phyloP scores from a whole-genome alignment of 2,113 vertebrate species.

The Rhinolophus ferrumequinum region DNA sequence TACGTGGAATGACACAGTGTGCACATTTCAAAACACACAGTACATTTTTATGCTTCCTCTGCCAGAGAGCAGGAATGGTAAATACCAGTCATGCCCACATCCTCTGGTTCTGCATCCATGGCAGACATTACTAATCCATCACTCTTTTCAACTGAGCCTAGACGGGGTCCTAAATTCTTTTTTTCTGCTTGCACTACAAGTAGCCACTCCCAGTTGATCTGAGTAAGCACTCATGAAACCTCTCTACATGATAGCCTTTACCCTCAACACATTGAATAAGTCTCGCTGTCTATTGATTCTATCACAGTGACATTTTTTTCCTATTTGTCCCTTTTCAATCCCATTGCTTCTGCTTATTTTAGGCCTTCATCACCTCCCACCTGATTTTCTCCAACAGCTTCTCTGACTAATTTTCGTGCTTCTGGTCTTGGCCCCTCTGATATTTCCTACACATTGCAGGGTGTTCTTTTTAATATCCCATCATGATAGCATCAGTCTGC shows the following conservation, averaged over 20 bases:
- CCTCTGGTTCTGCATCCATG: neutral
- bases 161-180: neutral
- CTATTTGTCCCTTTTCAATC: neutral
- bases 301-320: neutral
- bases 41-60: neutral
- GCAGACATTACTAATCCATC: neutral
- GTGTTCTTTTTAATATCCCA: neutral
- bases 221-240: neutral
- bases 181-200: neutral
- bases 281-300: neutral
- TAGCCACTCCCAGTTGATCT: neutral
- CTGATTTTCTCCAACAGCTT: neutral
- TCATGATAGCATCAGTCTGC: neutral
- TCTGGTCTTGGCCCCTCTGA: neutral
- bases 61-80: neutral
- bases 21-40: neutral
- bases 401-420: neutral
- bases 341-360: neutral
- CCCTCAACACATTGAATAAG: neutral
- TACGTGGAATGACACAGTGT: neutral
- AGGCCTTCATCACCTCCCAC: neutral
- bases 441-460: neutral
- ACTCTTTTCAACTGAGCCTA: neutral
- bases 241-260: neutral
- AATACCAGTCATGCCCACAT: neutral